These are phyloP conservation scores for Thera obeliscata DNA, from an alignment of 2,888 invertebrate genomes.

Conservation along the genomic window DNA sequence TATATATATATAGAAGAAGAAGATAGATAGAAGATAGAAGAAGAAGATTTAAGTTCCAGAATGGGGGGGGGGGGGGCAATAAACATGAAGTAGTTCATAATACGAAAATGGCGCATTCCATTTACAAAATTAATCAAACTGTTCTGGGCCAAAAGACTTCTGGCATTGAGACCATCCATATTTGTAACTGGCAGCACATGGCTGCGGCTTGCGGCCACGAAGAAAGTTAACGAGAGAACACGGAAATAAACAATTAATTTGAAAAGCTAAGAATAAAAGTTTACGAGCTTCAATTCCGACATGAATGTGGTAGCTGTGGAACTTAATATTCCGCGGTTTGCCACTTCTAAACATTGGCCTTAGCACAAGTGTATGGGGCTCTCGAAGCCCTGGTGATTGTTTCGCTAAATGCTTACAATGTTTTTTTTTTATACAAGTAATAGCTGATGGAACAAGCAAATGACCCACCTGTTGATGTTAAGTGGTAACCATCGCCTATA, in stretches of 20 bases:
- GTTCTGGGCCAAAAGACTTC: background rate
- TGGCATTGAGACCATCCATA: background rate
- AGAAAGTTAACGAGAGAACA: slow-evolving; percentile 28
- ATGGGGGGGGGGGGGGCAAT: too few relatives aligned
- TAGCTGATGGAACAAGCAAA: too few relatives aligned
- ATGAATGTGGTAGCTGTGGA: slow-evolving; percentile 48
- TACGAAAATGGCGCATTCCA: too few relatives aligned
- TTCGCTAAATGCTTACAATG: too few relatives aligned
- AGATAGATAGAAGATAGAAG: too few relatives aligned
- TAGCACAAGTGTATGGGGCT: slow-evolving; percentile 1
- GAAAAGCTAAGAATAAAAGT: slow-evolving; percentile 47
- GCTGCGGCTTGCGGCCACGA: slow-evolving; percentile 19
- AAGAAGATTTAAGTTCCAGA: too few relatives aligned
- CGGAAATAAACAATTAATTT: slow-evolving; percentile 43
- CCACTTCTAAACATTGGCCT: slow-evolving; percentile 51
- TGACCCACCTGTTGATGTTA: too few relatives aligned
- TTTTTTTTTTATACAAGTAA: too few relatives aligned
- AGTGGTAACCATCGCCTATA: too few relatives aligned
- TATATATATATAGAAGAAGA: too few relatives aligned
- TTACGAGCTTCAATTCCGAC: slow-evolving; percentile 46
- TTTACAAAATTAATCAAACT: background rate
- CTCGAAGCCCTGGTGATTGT: background rate
- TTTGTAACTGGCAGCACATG: slow-evolving; percentile 22
- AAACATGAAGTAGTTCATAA: too few relatives aligned
- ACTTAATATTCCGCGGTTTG: slow-evolving; percentile 58